Percentiles rank a stretch among this genome's conserved stretches.
Evolutionary conservation across 2,113 vertebrate species (phyloP).

Genomic region (Mystacornis crossleyi): DNA sequence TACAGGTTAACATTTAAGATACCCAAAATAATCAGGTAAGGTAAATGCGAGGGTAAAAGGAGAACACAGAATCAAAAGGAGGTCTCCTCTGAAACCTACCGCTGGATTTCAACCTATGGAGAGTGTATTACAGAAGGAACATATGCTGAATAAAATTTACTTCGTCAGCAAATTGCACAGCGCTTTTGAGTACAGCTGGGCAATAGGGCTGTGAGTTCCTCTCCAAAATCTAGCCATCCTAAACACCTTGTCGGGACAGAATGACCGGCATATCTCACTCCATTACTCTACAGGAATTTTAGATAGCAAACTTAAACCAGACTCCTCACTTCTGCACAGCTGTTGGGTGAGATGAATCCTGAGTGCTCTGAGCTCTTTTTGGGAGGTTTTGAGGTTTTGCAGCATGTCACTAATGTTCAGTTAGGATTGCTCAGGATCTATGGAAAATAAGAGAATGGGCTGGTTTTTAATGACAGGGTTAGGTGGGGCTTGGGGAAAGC

Average conservation of each 20-base stretch:
- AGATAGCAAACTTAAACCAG: neutral
- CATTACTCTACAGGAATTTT: neutral
- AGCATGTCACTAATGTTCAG: neutral
- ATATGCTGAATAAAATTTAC: neutral
- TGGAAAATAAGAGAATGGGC: neutral
- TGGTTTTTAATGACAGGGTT: neutral
- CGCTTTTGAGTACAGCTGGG: neutral
- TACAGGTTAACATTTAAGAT: neutral
- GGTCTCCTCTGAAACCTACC: neutral
- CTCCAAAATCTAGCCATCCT: neutral
- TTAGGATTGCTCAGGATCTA: neutral
- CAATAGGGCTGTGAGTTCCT: neutral
- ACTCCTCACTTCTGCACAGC: neutral
- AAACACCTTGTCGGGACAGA: neutral
- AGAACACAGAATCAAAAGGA: neutral
- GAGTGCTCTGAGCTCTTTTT: neutral
- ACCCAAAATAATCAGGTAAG: neutral
- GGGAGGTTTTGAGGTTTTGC: rapidly evolving
- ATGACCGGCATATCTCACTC: neutral
- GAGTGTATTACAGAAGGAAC: neutral
- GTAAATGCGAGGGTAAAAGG: neutral
- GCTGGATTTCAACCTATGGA: neutral
- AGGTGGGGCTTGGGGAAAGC: neutral
- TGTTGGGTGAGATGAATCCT: neutral
- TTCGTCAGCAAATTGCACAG: neutral